phyloP scores from a whole-genome alignment of 2,797 vertebrate genomes.

The Megaceryle alcyon region DNA sequence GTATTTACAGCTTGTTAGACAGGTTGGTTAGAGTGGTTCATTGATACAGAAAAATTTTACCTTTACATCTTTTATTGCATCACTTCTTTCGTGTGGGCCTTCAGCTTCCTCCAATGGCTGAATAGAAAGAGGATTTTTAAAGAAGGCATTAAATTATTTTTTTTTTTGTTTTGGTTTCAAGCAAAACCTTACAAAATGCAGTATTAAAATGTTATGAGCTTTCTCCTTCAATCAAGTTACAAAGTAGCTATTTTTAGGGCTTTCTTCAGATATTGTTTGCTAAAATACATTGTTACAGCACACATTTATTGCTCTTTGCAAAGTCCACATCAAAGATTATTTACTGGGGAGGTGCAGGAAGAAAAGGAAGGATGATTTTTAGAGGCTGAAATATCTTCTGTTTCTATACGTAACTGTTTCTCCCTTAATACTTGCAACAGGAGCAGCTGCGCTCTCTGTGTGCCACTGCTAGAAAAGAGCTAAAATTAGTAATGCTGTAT shows the following conservation, averaged over 20 bases:
- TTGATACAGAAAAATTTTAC: neutral
- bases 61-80: conserved; percentile 74
- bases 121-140: neutral
- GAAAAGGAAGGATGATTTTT: neutral
- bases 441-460: neutral
- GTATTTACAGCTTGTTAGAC: neutral
- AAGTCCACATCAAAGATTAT: neutral
- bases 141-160: neutral
- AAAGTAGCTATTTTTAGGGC: neutral
- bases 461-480: neutral
- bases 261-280: neutral
- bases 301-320: neutral
- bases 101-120: conserved; percentile 74
- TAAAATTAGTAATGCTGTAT: neutral
- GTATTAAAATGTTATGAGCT: neutral
- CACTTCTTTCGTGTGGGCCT: conserved; percentile 23
- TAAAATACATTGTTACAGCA: neutral
- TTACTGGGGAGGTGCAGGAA: neutral
- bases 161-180: neutral
- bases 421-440: neutral
- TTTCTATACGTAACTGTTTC: neutral
- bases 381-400: neutral
- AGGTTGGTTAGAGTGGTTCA: neutral
- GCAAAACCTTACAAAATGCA: neutral
- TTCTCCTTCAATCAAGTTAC: neutral